Evolutionary conservation across 2,888 invertebrate genomes (phyloP).

Genomic region (Noctua fimbriata): DNA sequence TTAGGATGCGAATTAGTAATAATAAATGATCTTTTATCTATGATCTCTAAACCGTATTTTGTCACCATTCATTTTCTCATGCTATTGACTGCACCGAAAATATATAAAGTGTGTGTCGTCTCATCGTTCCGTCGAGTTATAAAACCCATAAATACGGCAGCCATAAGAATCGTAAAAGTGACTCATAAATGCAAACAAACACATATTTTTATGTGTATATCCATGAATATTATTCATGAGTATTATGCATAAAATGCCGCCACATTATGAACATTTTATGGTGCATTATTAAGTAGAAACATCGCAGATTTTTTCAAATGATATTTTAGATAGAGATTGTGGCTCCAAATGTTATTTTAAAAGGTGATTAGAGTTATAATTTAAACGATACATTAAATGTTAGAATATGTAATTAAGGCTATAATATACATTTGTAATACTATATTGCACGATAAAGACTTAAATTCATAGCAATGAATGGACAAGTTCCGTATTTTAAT

Average conservation of each 20-base stretch:
- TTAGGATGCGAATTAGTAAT: background rate
- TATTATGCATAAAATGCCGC: conserved; percentile 17
- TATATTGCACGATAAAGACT: background rate
- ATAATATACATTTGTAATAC: conserved; percentile 3
- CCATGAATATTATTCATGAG: conserved; percentile 20
- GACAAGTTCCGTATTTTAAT: background rate
- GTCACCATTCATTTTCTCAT: conserved; percentile 3
- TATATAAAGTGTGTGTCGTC: conserved; percentile 8
- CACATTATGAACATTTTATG: conserved; percentile 12
- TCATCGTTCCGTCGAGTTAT: conserved; percentile 7
- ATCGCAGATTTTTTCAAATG: conserved; percentile 14
- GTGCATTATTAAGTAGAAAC: conserved; percentile 3
- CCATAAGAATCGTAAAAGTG: conserved; percentile 27
- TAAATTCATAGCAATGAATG: background rate
- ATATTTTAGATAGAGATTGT: conserved; percentile 7
- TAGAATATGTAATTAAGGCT: conserved; percentile 14
- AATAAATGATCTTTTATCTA: background rate
- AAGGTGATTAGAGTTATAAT: conserved; percentile 37
- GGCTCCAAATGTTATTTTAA: conserved; percentile 44
- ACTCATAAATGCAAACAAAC: conserved; percentile 33
- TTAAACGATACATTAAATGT: conserved; percentile 22
- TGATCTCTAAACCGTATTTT: background rate
- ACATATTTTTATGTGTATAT: conserved; percentile 19
- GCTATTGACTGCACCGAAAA: background rate
- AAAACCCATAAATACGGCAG: conserved; percentile 30